Percentiles rank a stretch among this genome's conserved stretches.
Evolutionary conservation across 2,888 invertebrate species (phyloP).

Genomic region (Pammene aurita): DNA sequence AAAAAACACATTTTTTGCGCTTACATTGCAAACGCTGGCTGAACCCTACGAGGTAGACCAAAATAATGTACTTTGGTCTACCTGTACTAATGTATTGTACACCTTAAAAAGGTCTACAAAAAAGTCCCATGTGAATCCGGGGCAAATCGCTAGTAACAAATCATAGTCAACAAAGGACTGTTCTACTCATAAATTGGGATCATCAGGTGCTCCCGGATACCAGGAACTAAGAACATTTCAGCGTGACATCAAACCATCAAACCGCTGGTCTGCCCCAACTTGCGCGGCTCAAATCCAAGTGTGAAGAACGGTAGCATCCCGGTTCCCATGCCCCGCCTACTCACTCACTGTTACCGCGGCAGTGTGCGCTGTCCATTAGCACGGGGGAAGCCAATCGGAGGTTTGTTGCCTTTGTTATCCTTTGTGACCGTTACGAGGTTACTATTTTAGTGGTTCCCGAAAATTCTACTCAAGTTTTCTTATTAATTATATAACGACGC

Average conservation of each 20-base stretch:
- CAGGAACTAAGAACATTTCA: neutral
- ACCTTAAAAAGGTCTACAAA: no score
- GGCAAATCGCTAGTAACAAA: no score
- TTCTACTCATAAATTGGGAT: no score
- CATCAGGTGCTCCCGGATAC: no score
- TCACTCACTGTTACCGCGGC: conserved; percentile 24
- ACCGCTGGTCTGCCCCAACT: neutral
- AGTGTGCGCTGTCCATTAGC: conserved; percentile 28
- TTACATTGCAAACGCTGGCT: no score
- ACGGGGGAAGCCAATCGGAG: conserved; percentile 25
- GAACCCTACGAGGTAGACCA: no score
- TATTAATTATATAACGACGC: no score
- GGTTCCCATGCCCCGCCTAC: conserved; percentile 42
- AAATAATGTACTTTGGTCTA: no score
- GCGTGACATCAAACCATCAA: neutral
- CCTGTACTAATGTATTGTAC: no score
- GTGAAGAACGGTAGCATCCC: conserved; percentile 39
- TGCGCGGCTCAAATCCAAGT: conserved; percentile 37
- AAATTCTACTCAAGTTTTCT: neutral
- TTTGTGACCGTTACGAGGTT: conserved; percentile 3
- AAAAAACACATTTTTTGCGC: no score
- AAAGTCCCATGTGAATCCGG: no score
- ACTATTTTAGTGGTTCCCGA: neutral
- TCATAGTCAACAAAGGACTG: no score
- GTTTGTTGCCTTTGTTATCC: conserved; percentile 14